Evolutionary conservation across 2,113 vertebrate species (phyloP).

Genomic region (Pygoscelis antarcticus): DNA sequence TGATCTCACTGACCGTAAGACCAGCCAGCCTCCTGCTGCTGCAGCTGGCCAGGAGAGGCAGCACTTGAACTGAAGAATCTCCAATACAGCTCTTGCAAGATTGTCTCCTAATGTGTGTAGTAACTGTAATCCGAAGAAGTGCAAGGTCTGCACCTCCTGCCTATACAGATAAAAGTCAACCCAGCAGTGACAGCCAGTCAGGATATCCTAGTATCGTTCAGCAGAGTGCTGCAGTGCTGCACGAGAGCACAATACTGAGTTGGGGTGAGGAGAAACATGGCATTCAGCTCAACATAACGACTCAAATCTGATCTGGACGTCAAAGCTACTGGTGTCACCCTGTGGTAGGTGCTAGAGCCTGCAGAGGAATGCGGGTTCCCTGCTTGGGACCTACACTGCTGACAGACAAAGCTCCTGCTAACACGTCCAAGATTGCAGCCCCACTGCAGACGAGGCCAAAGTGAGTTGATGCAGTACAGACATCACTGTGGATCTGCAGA

Average conservation of each 20-base stretch:
- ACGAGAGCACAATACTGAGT: not conserved
- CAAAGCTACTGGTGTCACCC: not conserved
- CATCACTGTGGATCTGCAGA: not conserved
- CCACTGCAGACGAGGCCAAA: not conserved
- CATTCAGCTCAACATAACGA: rapidly evolving
- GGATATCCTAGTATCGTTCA: not conserved
- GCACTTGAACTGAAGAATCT: not conserved
- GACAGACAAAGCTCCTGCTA: not conserved
- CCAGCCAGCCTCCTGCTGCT: not conserved
- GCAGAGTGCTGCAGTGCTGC: not conserved
- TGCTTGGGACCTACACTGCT: not conserved
- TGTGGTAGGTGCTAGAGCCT: not conserved
- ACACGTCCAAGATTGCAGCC: not conserved
- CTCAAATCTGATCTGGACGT: not conserved
- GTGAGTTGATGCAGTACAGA: not conserved
- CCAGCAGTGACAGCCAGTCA: not conserved
- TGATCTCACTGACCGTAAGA: not conserved
- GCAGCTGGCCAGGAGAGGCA: not conserved
- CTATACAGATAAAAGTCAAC: not conserved
- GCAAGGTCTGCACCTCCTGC: not conserved
- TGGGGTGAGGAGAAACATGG: not conserved
- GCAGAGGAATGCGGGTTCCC: not conserved
- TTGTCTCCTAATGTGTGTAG: not conserved
- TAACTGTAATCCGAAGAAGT: not conserved
- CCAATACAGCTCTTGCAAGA: not conserved